A percentile compares a stretch with the other conserved stretches of the same genome.
These are phyloP conservation scores for Eclectus roratus DNA, from an alignment of 2,113 vertebrate genomes.

Conservation along the genomic window DNA sequence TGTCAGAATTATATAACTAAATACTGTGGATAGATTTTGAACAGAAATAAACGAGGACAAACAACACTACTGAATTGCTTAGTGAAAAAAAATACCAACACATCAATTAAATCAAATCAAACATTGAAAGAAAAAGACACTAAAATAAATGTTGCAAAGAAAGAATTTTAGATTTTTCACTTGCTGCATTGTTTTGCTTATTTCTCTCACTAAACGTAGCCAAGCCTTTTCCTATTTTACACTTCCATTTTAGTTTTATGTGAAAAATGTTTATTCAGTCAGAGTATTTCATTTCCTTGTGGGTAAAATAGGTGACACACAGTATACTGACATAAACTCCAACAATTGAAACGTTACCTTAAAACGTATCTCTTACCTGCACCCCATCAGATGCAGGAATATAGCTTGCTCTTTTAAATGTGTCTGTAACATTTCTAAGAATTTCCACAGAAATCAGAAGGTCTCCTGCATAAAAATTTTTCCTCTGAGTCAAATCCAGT, in stretches of 20 bases:
- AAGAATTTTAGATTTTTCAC: not conserved
- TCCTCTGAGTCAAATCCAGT: conserved; percentile 95
- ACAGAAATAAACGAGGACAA: conserved; percentile 1
- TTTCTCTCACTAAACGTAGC: not conserved
- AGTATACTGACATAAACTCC: not conserved
- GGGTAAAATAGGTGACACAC: not conserved
- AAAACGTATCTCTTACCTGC: conserved; percentile 80
- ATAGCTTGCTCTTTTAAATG: conserved; percentile 96
- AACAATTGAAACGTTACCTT: not conserved
- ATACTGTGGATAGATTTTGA: not conserved
- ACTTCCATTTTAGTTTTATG: not conserved
- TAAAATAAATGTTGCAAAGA: not conserved
- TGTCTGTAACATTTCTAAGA: conserved; percentile 96
- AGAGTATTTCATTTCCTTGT: not conserved
- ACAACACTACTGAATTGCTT: not conserved
- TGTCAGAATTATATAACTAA: not conserved
- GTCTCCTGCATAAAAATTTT: conserved; percentile 96
- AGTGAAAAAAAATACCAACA: not conserved
- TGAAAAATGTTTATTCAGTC: conserved; percentile 2
- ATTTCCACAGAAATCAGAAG: conserved; percentile 97
- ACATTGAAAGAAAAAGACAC: not conserved
- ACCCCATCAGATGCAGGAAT: conserved; percentile 96
- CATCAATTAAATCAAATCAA: not conserved
- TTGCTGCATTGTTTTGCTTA: not conserved
- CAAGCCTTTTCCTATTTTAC: not conserved